Evolutionary conservation across 2,888 invertebrate species (phyloP).

Genomic region (Lordiphosa fenestrarum): DNA sequence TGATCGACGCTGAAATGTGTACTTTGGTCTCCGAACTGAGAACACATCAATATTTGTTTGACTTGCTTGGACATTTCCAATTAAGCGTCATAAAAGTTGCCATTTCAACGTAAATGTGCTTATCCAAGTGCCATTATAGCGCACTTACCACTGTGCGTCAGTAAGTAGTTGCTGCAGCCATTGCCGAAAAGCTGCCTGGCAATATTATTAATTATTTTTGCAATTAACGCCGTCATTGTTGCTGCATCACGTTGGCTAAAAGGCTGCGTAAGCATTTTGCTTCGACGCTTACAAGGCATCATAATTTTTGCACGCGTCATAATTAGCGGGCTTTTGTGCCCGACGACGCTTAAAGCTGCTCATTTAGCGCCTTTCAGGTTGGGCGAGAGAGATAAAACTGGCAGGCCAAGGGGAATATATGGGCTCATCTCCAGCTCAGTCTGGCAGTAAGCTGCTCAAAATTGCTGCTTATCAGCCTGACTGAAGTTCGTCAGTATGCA

Average conservation of each 20-base stretch:
- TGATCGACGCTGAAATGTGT: too few species aligned
- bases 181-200: slow-evolving; percentile 14
- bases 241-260: slow-evolving; percentile 60
- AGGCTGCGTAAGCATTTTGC: slow-evolving; percentile 33
- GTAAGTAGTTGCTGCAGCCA: background rate
- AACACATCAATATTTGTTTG: too few species aligned
- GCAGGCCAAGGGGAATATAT: background rate
- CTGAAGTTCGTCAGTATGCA: slow-evolving; percentile 36
- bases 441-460: slow-evolving; percentile 11
- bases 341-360: slow-evolving; percentile 20
- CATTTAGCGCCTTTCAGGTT: slow-evolving; percentile 53
- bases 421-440: slow-evolving; percentile 24
- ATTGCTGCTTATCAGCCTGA: slow-evolving; percentile 8
- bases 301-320: slow-evolving; percentile 57
- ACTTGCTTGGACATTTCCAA: too few species aligned
- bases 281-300: slow-evolving; percentile 19
- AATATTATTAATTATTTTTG: slow-evolving; percentile 70
- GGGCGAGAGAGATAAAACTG: slow-evolving; percentile 14
- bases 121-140: too few species aligned
- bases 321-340: slow-evolving; percentile 61
- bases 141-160: too few species aligned
- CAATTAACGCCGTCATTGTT: slow-evolving; percentile 67
- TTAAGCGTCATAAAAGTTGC: too few species aligned
- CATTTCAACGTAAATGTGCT: too few species aligned
- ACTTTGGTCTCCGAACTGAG: too few species aligned